Evolutionary conservation across 1,140 invertebrate genomes (phyloP).

Genomic region (Andricus grossulariae): DNA sequence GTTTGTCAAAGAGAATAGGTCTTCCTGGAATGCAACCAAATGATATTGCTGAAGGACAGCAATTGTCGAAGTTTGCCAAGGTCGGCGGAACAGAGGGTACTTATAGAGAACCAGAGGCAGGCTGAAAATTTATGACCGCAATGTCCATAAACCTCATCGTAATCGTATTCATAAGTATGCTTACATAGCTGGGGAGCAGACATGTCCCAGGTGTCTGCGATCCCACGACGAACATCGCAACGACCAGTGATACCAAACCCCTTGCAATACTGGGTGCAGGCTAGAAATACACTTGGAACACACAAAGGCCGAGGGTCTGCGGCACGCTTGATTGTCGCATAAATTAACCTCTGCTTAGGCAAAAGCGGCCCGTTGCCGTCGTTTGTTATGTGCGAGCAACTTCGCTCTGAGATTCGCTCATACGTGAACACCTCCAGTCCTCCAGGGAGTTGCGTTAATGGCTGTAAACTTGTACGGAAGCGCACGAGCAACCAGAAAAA

Average conservation of each 20-base stretch:
- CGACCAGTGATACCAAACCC: conserved; percentile 40
- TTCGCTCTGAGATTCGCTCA: conserved; percentile 29
- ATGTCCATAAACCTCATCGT: conserved; percentile 58
- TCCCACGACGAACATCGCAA: conserved; percentile 49
- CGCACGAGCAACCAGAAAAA: not conserved
- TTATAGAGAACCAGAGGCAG: too few relatives aligned
- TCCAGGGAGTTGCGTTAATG: conserved; percentile 20
- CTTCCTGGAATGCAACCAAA: too few relatives aligned
- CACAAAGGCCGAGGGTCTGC: conserved; percentile 48
- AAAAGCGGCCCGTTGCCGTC: conserved; percentile 55
- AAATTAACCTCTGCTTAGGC: conserved; percentile 59
- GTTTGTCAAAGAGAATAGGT: too few relatives aligned
- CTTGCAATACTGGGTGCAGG: conserved; percentile 1
- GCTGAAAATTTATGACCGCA: conserved; percentile 43
- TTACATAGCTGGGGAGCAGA: conserved; percentile 38
- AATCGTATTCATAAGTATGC: conserved; percentile 61
- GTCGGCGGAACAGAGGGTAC: too few relatives aligned
- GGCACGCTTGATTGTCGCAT: conserved; percentile 56
- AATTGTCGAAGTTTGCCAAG: too few relatives aligned
- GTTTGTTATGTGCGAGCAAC: conserved; percentile 52
- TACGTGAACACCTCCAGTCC: conserved; percentile 1
- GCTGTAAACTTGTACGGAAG: conserved; percentile 21
- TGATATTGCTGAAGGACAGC: too few relatives aligned
- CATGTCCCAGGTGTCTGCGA: conserved; percentile 53
- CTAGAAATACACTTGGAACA: conserved; percentile 30